These are phyloP conservation scores for Gymnocheta viridis DNA, from an alignment of 2,888 invertebrate species.

Conservation along the genomic window DNA sequence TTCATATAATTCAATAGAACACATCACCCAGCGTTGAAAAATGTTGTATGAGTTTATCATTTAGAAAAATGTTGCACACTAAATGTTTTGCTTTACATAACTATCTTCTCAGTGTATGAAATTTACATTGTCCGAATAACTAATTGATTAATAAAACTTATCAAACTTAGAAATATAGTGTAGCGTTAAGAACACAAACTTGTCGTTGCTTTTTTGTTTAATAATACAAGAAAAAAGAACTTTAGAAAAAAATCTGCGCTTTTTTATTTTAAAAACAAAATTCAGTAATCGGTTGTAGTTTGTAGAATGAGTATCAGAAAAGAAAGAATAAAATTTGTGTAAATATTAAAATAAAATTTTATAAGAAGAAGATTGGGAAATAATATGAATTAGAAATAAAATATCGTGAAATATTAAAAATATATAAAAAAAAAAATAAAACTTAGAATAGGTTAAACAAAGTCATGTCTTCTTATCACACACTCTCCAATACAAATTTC, in stretches of 20 bases:
- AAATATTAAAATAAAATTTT: background rate
- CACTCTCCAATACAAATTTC: conserved; percentile 71
- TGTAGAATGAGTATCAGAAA: conserved; percentile 35
- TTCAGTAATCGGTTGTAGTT: conserved; percentile 61
- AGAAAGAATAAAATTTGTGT: background rate
- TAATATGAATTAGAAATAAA: background rate
- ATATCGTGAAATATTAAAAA: background rate
- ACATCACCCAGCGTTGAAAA: too few species aligned
- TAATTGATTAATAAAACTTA: background rate
- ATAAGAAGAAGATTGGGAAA: background rate
- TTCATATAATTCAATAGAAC: too few species aligned
- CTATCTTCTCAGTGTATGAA: background rate
- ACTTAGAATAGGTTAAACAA: background rate
- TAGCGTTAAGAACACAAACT: conserved; percentile 18
- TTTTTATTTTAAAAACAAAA: conserved; percentile 36
- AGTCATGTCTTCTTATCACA: conserved; percentile 75
- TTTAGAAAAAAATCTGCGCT: conserved; percentile 21
- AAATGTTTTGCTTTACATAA: too few species aligned
- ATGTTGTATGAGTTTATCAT: too few species aligned
- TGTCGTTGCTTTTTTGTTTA: background rate
- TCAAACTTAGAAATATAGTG: background rate
- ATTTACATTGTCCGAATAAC: background rate
- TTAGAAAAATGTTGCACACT: too few species aligned
- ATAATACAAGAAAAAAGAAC: conserved; percentile 36
- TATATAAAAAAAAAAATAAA: background rate